Evolutionary conservation across 2,888 invertebrate genomes (phyloP), one percentile per base, ranked within the genome.

Genomic region (Lasioglossum figueresi): DNA sequence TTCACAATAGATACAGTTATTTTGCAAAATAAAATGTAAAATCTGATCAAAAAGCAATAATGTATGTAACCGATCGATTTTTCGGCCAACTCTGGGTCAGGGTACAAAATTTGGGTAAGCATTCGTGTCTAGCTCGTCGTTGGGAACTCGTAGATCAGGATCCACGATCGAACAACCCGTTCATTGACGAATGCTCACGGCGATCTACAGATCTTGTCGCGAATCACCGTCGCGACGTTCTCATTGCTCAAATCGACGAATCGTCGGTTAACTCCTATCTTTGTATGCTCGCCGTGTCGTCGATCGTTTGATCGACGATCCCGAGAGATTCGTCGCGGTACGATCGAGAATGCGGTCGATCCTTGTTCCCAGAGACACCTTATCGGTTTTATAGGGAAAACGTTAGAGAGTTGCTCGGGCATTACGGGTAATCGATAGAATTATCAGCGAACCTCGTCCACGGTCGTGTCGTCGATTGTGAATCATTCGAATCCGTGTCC

Each of bases 131-230:
- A 66, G 14, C 34, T 66, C 66, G 31, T 19, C 66, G 66, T 16
- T 23, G 34, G 19, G 34, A 66, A 34, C 19, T 34, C 6, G 31
- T 34, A 34, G 34, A 8, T 66, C 66, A 19, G 19, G 66, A 27
- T 27, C 27, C 34, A 34, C 10, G 34, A 8, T 34, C 31, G 16
- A 34, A 23, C 66, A 34, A 31, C 14, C 34, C 34, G 34, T 31
- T 10, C 8, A 6, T 34, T 31, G 31, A 27, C 45, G 6, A 27
- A 43, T 27, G 27, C 71, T 27, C 27, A 40, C 43, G 16, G 43
- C 19, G 71, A 72, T 31, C 19, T 27, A 72, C 71, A 27, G 27
- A 72, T 72, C 45, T 31, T 45, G 45, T 72, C 45, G 71, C 71
- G 19, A 45, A 14, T 43, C 1, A 1, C 10, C 10, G 10, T 31